These are phyloP conservation scores for Pantala flavescens DNA, from an alignment of 1,140 invertebrate species.

Conservation along the genomic window DNA sequence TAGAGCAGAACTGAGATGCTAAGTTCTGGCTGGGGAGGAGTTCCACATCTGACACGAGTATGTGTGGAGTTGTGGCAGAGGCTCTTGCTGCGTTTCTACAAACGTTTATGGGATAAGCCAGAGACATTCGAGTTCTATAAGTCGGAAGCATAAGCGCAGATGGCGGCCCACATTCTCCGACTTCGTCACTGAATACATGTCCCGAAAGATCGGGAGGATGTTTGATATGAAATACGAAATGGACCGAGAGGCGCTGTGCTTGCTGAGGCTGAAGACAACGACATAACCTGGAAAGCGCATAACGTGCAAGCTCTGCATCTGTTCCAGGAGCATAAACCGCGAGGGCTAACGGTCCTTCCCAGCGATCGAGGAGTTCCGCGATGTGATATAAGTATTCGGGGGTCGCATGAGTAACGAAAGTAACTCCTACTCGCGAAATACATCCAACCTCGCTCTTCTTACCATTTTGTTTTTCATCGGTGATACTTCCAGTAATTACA, in stretches of 20 bases:
- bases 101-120: conserved; percentile 67
- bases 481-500: conserved; percentile 37
- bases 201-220: not conserved
- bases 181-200: not conserved
- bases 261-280: conserved; percentile 48
- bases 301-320: conserved; percentile 50
- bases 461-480: conserved; percentile 30
- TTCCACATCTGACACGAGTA: conserved; percentile 68
- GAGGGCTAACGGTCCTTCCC: conserved; percentile 64
- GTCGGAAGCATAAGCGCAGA: conserved; percentile 29
- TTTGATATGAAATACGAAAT: not conserved
- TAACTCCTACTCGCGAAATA: conserved; percentile 31
- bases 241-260: conserved; percentile 27
- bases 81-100: conserved; percentile 56
- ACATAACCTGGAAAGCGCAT: conserved; percentile 49
- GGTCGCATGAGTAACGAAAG: conserved; percentile 62
- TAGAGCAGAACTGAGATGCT: conserved; percentile 47
- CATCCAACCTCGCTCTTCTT: not conserved
- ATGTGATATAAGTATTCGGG: conserved; percentile 61
- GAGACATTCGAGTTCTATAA: conserved; percentile 38
- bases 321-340: conserved; percentile 57
- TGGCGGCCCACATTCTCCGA: conserved; percentile 21
- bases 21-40: conserved; percentile 55
- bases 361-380: conserved; percentile 52
- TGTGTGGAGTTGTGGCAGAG: conserved; percentile 47